Conservation (phyloP, 2,797 vertebrate genomes). For the Acipenser oxyrinchus region DNA sequence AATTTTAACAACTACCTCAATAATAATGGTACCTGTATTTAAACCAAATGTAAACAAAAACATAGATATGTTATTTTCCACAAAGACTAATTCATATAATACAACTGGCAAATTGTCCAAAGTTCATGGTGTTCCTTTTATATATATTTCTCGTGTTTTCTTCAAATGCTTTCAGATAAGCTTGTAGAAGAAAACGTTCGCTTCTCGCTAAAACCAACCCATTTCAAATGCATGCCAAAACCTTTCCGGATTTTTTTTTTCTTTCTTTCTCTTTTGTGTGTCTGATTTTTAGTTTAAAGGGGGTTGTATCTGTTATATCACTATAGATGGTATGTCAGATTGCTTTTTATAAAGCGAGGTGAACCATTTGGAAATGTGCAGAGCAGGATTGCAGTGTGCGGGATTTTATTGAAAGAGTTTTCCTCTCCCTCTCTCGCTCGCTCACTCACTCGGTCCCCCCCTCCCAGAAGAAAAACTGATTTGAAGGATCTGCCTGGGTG, state of each 20-base stretch:
- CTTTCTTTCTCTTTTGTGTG: conserved; percentile 13
- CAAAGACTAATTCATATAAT: too few relatives aligned
- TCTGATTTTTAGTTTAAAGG: conserved; percentile 19
- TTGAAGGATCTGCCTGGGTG: conserved; percentile 69
- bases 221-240: too few relatives aligned
- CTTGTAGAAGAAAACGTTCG: too few relatives aligned
- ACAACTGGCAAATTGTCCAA: too few relatives aligned
- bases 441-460: conserved; percentile 12
- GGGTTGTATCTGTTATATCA: conserved; percentile 34
- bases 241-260: not conserved
- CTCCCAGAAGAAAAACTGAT: conserved; percentile 28
- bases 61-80: too few relatives aligned
- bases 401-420: conserved; percentile 65
- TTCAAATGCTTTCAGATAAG: too few relatives aligned
- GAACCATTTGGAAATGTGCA: conserved; percentile 41
- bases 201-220: too few relatives aligned
- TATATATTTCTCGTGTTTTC: too few relatives aligned
- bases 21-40: too few relatives aligned
- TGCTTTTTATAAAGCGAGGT: conserved; percentile 32
- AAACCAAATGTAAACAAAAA: too few relatives aligned
- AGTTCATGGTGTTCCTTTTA: too few relatives aligned
- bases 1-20: too few relatives aligned
- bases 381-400: conserved; percentile 38
- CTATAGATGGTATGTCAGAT: conserved; percentile 48
- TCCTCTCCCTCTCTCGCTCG: conserved; percentile 28